Conservation (phyloP, 1,140 invertebrate species). For the Drosophila persimilis region DNA sequence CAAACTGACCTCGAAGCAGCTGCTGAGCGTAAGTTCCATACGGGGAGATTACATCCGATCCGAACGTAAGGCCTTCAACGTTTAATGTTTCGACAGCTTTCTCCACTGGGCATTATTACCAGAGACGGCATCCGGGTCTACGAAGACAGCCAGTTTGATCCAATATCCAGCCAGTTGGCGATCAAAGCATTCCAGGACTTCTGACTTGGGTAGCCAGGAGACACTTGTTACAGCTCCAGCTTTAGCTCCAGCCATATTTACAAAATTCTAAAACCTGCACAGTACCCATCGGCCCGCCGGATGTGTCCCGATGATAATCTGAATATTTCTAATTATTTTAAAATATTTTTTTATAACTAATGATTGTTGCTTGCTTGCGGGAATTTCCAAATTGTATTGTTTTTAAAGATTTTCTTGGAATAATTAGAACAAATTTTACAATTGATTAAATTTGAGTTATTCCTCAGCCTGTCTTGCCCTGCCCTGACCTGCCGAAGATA, state of each 20-base stretch:
- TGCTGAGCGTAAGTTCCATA: conserved; percentile 46
- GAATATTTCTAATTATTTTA: too few relatives aligned
- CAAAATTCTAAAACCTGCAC: neutral
- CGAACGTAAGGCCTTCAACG: too few relatives aligned
- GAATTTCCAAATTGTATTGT: too few relatives aligned
- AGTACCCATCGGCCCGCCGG: too few relatives aligned
- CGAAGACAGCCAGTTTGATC: conserved; percentile 30
- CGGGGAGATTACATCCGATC: neutral
- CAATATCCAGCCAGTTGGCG: conserved; percentile 31
- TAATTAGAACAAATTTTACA: too few relatives aligned
- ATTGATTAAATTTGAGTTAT: too few relatives aligned
- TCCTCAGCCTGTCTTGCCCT: too few relatives aligned
- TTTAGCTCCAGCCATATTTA: conserved; percentile 14
- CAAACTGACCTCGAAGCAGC: conserved; percentile 62
- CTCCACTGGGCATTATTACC: conserved; percentile 54
- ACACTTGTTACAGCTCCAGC: neutral
- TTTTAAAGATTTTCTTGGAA: too few relatives aligned
- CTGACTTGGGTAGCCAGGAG: conserved; percentile 13
- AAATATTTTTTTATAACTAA: too few relatives aligned
- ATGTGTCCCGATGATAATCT: too few relatives aligned
- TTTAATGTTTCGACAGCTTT: conserved; percentile 19
- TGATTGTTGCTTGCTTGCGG: too few relatives aligned
- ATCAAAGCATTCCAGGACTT: conserved; percentile 62
- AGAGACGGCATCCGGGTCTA: conserved; percentile 48
- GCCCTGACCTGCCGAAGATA: too few relatives aligned